Percentiles rank a stretch among this genome's conserved stretches.
These are phyloP conservation scores for Diabrotica virgifera DNA, from an alignment of 1,140 invertebrate species.

Conservation along the genomic window DNA sequence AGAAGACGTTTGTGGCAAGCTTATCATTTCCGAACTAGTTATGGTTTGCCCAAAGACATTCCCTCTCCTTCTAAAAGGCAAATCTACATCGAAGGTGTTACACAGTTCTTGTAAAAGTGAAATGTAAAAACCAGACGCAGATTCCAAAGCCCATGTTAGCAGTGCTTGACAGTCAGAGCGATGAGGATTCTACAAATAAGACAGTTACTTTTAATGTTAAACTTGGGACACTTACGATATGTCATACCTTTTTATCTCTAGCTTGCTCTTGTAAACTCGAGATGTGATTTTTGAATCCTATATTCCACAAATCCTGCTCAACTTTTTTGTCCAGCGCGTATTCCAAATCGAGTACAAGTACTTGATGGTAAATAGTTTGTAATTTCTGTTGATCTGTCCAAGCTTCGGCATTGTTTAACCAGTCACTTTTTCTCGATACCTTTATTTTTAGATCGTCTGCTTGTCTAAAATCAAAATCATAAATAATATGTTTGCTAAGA, in stretches of 20 bases:
- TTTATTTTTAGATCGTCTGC: conserved; percentile 69
- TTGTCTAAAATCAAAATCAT: conserved; percentile 53
- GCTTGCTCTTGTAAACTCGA: conserved; percentile 69
- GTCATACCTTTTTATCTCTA: conserved; percentile 70
- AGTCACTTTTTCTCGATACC: conserved; percentile 61
- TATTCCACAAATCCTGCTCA: conserved; percentile 86
- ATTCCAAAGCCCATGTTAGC: conserved; percentile 74
- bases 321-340: conserved; percentile 87
- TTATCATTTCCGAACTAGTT: conserved; percentile 29
- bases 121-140: conserved; percentile 81
- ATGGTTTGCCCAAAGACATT: conserved; percentile 41
- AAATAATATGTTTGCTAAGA: conserved; percentile 18
- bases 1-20: conserved; percentile 64
- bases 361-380: conserved; percentile 76
- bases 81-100: conserved; percentile 74
- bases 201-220: neutral
- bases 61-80: conserved; percentile 63
- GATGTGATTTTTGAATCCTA: conserved; percentile 86
- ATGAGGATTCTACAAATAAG: conserved; percentile 60
- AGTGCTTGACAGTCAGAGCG: conserved; percentile 70
- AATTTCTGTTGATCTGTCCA: conserved; percentile 63
- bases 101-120: conserved; percentile 79
- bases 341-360: conserved; percentile 76
- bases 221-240: neutral
- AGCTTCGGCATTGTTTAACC: conserved; percentile 59